Evolutionary conservation across 1,140 invertebrate species (phyloP).

Genomic region (Drosophila micromelanica): DNA sequence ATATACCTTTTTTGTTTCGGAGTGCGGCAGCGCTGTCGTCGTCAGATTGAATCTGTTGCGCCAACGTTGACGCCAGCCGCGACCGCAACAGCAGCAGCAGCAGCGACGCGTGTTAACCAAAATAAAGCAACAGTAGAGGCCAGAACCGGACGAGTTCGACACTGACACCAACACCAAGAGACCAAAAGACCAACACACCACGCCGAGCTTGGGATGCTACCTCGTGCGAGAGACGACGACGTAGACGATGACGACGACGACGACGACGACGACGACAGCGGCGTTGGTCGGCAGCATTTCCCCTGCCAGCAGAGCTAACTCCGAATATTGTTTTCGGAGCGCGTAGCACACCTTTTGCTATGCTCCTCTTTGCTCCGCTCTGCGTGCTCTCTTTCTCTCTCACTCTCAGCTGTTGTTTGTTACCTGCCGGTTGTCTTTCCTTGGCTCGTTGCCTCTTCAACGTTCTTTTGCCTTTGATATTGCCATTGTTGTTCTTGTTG

Average conservation of each 20-base stretch:
- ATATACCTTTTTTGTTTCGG: slow-evolving; percentile 84
- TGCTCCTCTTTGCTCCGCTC: slow-evolving; percentile 17
- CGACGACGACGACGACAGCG: slow-evolving; percentile 15
- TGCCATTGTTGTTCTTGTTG: slow-evolving; percentile 1
- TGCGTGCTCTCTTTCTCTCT: slow-evolving; percentile 17
- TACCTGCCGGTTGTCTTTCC: slow-evolving; percentile 61
- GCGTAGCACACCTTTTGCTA: slow-evolving; percentile 68
- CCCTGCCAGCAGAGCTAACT: slow-evolving; percentile 62
- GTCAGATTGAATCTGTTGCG: slow-evolving; percentile 79
- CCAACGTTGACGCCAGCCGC: slow-evolving; percentile 37
- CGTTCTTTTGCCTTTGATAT: slow-evolving; percentile 38
- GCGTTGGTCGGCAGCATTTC: slow-evolving; percentile 57
- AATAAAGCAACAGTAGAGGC: slow-evolving; percentile 80
- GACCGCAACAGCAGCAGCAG: slow-evolving; percentile 4
- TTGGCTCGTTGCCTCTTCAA: slow-evolving; percentile 30
- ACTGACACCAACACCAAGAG: slow-evolving; percentile 40
- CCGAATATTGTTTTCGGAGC: slow-evolving; percentile 60
- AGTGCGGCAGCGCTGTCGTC: slow-evolving; percentile 55
- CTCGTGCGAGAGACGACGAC: slow-evolving; percentile 46
- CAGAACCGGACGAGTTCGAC: slow-evolving; percentile 67
- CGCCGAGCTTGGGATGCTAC: slow-evolving; percentile 38
- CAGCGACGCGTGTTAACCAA: slow-evolving; percentile 73
- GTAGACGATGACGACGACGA: slow-evolving; percentile 13
- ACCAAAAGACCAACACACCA: slow-evolving; percentile 26
- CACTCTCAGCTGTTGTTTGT: slow-evolving; percentile 60